Base-by-base conservation (phyloP, 1,140 invertebrate genomes). In the Drosophila pachea region DNA sequence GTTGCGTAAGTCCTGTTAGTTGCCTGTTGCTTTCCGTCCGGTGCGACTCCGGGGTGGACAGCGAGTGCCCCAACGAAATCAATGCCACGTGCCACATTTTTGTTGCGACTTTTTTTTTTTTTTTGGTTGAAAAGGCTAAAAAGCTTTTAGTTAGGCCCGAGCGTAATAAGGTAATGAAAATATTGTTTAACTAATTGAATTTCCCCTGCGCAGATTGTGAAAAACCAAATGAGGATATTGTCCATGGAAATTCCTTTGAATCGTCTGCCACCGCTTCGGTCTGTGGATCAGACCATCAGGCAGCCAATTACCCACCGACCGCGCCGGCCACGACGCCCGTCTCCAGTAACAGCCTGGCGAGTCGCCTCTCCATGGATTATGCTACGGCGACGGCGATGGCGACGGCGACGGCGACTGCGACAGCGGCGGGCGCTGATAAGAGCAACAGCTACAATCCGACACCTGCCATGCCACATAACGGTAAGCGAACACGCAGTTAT, bases 261-360 rank as follows among this genome's bases (percentile, higher is more conserved):
- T 92, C 93, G 67, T 93, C 77, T 31, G 86, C 70, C 52, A 84
- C 74, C 29, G 73, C 71, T 55, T 88, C 87, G 68, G 72, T 95
- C 76, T 95, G 94, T 88, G 94, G 95, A 77, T 94, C 94, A 68
- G 95, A 96, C 88, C 87, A 88, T 64, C 87, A 88, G 82, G 91
- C 95, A 74, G 92, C 91, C 63, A 93, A 94, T 78, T 94, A 94
- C 88, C 91, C 55, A 65, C 45, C 61, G 50, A 63, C 60, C 59
- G 65, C 67, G 49, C 68, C 60, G 50, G 49, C 66, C 48, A 68
- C 82, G 16, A 74, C 67, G 32, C 55, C 79, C 38, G 91, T 91
- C 42, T 93, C 93, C 86, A 90, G 54, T 62, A 69, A 55, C 45
- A 76, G 64, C 58, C 32, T 61, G 32, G 66, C 65, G 40, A 87